A percentile compares a stretch with the other conserved stretches of the same genome.
These are phyloP conservation scores for Polyergus mexicanus DNA, from an alignment of 1,140 invertebrate genomes.

Conservation along the genomic window DNA sequence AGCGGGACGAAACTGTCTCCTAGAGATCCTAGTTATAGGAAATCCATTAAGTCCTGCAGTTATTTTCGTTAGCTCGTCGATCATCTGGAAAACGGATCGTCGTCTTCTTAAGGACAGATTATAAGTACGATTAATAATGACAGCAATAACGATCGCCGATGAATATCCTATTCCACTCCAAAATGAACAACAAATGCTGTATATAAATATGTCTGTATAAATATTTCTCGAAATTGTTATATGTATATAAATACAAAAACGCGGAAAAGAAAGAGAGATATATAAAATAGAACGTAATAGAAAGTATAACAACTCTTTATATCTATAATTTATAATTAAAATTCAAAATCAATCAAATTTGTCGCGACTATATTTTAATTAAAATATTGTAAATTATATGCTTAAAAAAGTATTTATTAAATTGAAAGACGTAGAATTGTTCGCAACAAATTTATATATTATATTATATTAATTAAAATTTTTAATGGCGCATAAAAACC, in stretches of 20 bases:
- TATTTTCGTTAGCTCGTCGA: conserved; percentile 61
- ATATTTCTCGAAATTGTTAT: background rate
- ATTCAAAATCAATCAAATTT: background rate
- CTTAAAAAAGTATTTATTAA: background rate
- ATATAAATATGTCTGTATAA: background rate
- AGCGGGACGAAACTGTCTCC: conserved; percentile 4
- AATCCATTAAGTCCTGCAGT: conserved; percentile 62
- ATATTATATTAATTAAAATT: conserved; percentile 18
- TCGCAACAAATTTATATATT: background rate
- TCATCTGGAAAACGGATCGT: conserved; percentile 16
- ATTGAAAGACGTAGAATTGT: background rate
- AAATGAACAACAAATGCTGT: background rate
- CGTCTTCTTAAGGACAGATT: conserved; percentile 4
- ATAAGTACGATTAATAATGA: conserved; percentile 44
- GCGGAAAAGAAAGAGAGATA: background rate
- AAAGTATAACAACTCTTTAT: background rate
- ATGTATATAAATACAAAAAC: background rate
- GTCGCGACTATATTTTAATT: background rate
- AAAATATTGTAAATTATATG: background rate
- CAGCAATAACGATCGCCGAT: conserved; percentile 23
- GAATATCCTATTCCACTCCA: background rate
- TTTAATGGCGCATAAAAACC: background rate
- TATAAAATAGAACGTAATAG: background rate
- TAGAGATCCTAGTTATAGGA: conserved; percentile 49
- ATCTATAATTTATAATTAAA: conserved; percentile 3